A percentile compares a stretch with the other conserved stretches of the same genome.
Conservation (phyloP, 1,140 invertebrate genomes). For the Drosophila elegans region DNA sequence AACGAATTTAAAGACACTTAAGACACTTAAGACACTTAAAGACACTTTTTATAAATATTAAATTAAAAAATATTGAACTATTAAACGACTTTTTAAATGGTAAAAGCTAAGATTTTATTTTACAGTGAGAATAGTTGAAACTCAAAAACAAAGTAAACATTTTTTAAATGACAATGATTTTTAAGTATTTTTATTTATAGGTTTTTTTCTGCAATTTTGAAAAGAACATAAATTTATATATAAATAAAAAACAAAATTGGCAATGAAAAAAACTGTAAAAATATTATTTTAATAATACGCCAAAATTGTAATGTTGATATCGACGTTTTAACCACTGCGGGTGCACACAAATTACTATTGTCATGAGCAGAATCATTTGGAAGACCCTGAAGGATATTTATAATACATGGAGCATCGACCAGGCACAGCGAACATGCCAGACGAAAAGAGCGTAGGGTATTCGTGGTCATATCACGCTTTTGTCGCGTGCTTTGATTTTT, state of each 20-base stretch:
- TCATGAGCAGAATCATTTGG: not conserved
- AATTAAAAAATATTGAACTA: too few species aligned
- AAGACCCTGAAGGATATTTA: not conserved
- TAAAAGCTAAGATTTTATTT: too few species aligned
- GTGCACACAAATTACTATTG: not conserved
- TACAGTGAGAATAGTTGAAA: too few species aligned
- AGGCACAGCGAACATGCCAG: not conserved
- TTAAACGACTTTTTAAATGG: not conserved
- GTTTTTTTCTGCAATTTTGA: too few species aligned
- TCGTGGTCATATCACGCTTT: slow-evolving; percentile 42
- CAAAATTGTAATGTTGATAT: not conserved
- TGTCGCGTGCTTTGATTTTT: slow-evolving; percentile 50
- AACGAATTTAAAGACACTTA: slow-evolving; percentile 17
- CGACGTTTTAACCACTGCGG: not conserved
- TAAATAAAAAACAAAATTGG: too few species aligned
- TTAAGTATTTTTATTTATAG: too few species aligned
- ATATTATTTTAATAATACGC: too few species aligned
- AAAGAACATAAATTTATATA: too few species aligned
- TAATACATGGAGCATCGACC: not conserved
- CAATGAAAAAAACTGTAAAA: not conserved
- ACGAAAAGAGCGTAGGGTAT: slow-evolving; percentile 2
- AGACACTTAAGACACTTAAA: too few species aligned
- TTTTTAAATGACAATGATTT: too few species aligned
- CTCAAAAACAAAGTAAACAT: too few species aligned
- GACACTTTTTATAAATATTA: slow-evolving; percentile 3